phyloP scores from a whole-genome alignment of 2,888 invertebrate species.

The Alviniconcha strummeri region DNA sequence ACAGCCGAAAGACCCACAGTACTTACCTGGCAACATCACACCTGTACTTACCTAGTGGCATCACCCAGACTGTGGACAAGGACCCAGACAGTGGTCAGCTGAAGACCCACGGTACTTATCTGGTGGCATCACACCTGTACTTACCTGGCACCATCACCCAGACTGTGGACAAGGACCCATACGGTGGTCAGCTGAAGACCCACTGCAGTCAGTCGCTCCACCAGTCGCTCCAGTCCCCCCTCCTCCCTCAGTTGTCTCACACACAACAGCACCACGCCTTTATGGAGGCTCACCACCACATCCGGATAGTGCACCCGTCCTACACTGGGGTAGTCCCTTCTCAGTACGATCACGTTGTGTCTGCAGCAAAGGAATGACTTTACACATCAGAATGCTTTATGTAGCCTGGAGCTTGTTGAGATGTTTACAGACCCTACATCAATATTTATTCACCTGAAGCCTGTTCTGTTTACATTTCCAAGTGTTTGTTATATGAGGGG shows the following conservation, averaged over 20 bases:
- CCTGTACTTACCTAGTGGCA: neutral
- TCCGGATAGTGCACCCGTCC: conserved; percentile 18
- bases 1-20: too few relatives aligned
- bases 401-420: too few relatives aligned
- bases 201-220: conserved; percentile 11
- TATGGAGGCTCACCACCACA: conserved; percentile 14
- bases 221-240: conserved; percentile 25
- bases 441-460: too few relatives aligned
- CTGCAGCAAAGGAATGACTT: neutral
- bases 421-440: too few relatives aligned
- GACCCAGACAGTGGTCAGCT: conserved; percentile 26
- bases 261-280: conserved; percentile 13
- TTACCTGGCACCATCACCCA: neutral
- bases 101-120: neutral
- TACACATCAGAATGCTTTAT: too few relatives aligned
- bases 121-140: neutral
- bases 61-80: conserved; percentile 14
- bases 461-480: too few relatives aligned
- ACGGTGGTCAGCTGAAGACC: conserved; percentile 23
- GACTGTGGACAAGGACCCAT: conserved; percentile 26
- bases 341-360: conserved; percentile 28
- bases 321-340: conserved; percentile 17
- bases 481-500: too few relatives aligned
- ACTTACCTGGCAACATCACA: neutral
- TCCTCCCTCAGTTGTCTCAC: conserved; percentile 9